Conservation (phyloP, 1,140 invertebrate species). For the Drosophila nigrodunni region DNA sequence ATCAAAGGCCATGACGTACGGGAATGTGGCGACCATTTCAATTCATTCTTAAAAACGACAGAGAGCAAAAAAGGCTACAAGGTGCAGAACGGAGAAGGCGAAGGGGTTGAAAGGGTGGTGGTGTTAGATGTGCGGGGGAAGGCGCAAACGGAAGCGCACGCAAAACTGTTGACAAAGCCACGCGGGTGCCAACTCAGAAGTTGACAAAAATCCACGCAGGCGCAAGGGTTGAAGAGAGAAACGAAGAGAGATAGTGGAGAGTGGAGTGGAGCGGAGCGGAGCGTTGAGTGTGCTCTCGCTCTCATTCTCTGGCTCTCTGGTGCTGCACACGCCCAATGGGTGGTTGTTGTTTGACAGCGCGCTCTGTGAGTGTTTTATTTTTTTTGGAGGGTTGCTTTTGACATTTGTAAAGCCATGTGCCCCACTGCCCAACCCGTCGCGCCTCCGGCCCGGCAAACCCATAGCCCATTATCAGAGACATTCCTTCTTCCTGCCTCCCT, state of each 20-base stretch:
- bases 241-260: conserved; percentile 5
- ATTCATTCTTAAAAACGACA: conserved; percentile 73
- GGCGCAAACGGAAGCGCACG: conserved; percentile 28
- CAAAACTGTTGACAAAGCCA: conserved; percentile 47
- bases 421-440: conserved; percentile 46
- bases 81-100: conserved; percentile 9
- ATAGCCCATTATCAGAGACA: conserved; percentile 5
- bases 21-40: conserved; percentile 57
- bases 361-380: conserved; percentile 13
- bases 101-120: neutral
- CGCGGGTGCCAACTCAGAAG: conserved; percentile 21
- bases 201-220: conserved; percentile 23
- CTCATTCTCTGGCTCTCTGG: conserved; percentile 31
- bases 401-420: conserved; percentile 61
- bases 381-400: conserved; percentile 59
- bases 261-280: conserved; percentile 1
- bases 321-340: conserved; percentile 65
- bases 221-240: conserved; percentile 22
- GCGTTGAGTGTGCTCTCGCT: conserved; percentile 11
- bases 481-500: neutral
- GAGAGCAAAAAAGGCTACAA: conserved; percentile 31
- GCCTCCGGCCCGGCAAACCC: conserved; percentile 23
- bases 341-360: conserved; percentile 64
- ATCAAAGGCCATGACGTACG: conserved; percentile 74
- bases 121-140: too few species aligned